These are phyloP conservation scores for Amia ocellicauda DNA, from an alignment of 2,113 vertebrate species.

Conservation along the genomic window DNA sequence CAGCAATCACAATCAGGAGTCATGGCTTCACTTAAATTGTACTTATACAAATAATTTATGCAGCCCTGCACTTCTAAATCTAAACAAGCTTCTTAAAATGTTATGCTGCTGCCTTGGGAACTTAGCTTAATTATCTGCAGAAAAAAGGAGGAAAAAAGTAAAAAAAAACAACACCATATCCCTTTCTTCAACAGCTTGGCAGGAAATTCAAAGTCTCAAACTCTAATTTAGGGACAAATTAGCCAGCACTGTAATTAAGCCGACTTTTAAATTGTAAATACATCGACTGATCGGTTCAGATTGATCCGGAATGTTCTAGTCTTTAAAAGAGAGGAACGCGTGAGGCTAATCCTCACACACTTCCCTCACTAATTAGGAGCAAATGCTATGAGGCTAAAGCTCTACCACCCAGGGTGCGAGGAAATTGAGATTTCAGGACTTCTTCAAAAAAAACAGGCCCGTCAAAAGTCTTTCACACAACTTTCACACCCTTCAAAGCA, in stretches of 20 bases:
- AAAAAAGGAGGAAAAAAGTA: neutral
- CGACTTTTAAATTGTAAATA: neutral
- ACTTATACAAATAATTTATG: neutral
- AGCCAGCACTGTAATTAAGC: conserved; percentile 5
- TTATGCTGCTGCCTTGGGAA: conserved; percentile 7
- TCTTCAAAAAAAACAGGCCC: conserved; percentile 16
- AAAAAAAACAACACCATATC: neutral
- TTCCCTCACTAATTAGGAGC: conserved; percentile 35
- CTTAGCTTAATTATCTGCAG: conserved; percentile 17
- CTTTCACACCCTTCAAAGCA: conserved; percentile 25
- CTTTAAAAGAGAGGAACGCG: conserved; percentile 1
- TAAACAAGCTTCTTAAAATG: conserved; percentile 11
- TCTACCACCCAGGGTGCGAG: conserved; percentile 22
- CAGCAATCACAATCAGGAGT: neutral
- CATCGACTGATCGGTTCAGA: conserved; percentile 11
- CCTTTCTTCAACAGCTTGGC: neutral
- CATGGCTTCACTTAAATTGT: neutral
- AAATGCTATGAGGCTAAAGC: conserved; percentile 26
- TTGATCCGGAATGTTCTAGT: conserved; percentile 19
- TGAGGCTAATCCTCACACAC: conserved; percentile 22
- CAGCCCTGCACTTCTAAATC: neutral
- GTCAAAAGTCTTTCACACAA: conserved; percentile 30
- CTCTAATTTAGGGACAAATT: conserved; percentile 11
- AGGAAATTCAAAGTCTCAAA: conserved; percentile 8
- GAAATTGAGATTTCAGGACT: conserved; percentile 31